phyloP scores from a whole-genome alignment of 1,140 invertebrate species.

The Aphidius gifuensis region DNA sequence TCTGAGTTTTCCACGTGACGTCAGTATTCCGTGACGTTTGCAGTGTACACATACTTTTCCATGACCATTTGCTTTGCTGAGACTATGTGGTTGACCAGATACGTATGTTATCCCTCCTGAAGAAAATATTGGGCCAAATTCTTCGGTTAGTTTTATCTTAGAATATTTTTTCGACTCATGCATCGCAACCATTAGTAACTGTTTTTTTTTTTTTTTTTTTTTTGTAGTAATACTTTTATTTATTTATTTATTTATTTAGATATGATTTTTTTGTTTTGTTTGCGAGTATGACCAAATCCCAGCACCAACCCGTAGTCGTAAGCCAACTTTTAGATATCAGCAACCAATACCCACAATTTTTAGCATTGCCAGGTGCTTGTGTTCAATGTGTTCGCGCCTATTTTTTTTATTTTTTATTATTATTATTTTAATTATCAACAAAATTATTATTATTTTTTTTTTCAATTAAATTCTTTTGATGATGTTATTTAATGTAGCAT shows the following conservation, averaged over 20 bases:
- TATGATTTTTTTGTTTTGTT: too few relatives aligned
- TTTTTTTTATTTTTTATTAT: slow-evolving; percentile 2
- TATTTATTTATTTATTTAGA: slow-evolving; percentile 10
- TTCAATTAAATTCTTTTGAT: not conserved
- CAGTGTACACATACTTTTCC: slow-evolving; percentile 57
- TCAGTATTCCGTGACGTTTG: slow-evolving; percentile 53
- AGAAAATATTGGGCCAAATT: slow-evolving; percentile 50
- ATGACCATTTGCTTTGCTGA: slow-evolving; percentile 56
- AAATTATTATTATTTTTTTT: slow-evolving; percentile 6
- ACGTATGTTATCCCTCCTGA: slow-evolving; percentile 54
- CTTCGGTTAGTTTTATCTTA: slow-evolving; percentile 47
- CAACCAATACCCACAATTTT: slow-evolving; percentile 49
- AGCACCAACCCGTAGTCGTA: slow-evolving; percentile 54
- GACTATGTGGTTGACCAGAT: slow-evolving; percentile 55
- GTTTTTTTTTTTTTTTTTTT: slow-evolving; percentile 23
- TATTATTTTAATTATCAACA: not conserved
- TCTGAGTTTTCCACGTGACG: slow-evolving; percentile 53
- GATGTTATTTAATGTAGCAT: too few relatives aligned
- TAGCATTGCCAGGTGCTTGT: slow-evolving; percentile 52
- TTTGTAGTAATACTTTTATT: slow-evolving; percentile 23
- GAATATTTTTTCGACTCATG: slow-evolving; percentile 37
- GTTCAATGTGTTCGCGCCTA: slow-evolving; percentile 38
- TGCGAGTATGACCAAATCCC: slow-evolving; percentile 40
- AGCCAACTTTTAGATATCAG: slow-evolving; percentile 46
- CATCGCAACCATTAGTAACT: slow-evolving; percentile 51